Evolutionary conservation across 2,113 vertebrate species (phyloP), one percentile per base, ranked within the genome.

Genomic region (Clarias macrocephalus): DNA sequence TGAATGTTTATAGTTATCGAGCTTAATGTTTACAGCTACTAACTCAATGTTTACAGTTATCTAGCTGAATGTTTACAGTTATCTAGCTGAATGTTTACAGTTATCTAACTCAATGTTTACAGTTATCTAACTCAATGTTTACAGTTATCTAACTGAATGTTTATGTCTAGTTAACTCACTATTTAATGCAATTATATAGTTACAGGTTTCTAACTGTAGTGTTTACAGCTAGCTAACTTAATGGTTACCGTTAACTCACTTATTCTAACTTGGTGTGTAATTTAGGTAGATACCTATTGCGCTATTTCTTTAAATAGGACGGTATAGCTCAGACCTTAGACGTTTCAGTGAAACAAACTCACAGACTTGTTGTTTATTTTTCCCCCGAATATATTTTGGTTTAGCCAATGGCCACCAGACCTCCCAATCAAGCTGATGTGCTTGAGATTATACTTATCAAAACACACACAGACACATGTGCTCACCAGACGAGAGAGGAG

Each of bases 381-480:
- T 63, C 76, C 18, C 75, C 68, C 0, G 9, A 48, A 28, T 83
- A 83, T 79, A 88, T 85, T 89, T 87, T 70, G 87, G 85, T 75
- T 87, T 86, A 87, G 77, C 85, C 87, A 82, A 73, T 90, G 68
- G 82, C 82, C 87, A 87, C 88, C 89, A 85, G 87, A 88, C 79
- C 59, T 11, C 80, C 84, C 76, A 75, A 30, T 83, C 65, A n/a
- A 66, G 82, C 65, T 75, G 88, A 85, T 86, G 86, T 85, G 63
- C 83, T 85, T 82, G 88, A 89, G 87, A 88, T 90, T 90, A 70
- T 88, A 68, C 80, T 85, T 86, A 75, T 90, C 83, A 89, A 87
- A 83, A 85, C 80, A 79, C 42, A 54, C 85, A 63, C 82, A 54
- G 57, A 54, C 73, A 85, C 89, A 86, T 81, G 82, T 89, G 88